These are phyloP conservation scores for Azorinus chamasolen DNA, from an alignment of 2,888 invertebrate species.

Conservation along the genomic window DNA sequence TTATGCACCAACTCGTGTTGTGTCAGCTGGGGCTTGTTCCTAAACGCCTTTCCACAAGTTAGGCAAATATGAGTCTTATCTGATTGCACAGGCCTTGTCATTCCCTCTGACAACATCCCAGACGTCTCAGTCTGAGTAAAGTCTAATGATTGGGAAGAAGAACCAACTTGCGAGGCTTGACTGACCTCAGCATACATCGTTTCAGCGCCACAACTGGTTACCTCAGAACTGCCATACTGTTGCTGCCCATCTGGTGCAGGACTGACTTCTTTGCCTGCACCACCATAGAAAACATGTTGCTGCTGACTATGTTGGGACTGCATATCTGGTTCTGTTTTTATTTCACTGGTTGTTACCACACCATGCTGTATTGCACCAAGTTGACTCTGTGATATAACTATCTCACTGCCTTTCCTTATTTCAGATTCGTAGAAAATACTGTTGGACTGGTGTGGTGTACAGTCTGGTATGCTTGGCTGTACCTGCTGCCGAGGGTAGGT, in stretches of 20 bases:
- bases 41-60: constrained; percentile 98
- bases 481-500: no score
- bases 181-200: background rate
- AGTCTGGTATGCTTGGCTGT: no score
- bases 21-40: constrained; percentile 98
- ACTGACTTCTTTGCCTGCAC: background rate
- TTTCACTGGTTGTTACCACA: background rate
- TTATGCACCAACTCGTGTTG: constrained; percentile 99
- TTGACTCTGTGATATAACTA: constrained; percentile 28
- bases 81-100: constrained; percentile 25
- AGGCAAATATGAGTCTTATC: constrained; percentile 97
- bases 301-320: background rate
- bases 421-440: constrained; percentile 45
- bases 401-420: constrained; percentile 57
- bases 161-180: background rate
- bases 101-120: background rate
- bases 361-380: constrained; percentile 23
- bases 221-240: background rate
- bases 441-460: no score
- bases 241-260: background rate
- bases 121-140: background rate
- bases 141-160: background rate
- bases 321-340: background rate
- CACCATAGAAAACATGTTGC: background rate
- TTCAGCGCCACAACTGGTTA: background rate